Conservation (phyloP, 2,888 invertebrate genomes). For the Odontocolon sp. region DNA sequence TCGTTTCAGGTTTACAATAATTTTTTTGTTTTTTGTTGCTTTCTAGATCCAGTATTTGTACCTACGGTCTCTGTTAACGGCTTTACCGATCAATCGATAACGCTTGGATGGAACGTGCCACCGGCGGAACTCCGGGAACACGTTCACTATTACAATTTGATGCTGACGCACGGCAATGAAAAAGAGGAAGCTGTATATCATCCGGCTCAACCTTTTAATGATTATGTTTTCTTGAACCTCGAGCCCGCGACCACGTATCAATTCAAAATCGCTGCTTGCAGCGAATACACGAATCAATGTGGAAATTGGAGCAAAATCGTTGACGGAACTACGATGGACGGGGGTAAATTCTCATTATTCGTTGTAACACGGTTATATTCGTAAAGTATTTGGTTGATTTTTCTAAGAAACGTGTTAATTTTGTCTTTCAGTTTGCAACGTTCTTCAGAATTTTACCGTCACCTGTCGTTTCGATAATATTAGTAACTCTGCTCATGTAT, state of each 20-base stretch:
- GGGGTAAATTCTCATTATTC: constrained; percentile 77
- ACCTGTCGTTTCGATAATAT: constrained; percentile 86
- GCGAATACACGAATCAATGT: constrained; percentile 88
- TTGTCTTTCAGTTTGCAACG: constrained; percentile 83
- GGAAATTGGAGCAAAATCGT: constrained; percentile 90
- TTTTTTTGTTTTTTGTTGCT: not conserved
- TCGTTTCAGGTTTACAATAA: not conserved
- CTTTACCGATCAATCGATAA: constrained; percentile 87
- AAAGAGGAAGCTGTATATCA: constrained; percentile 84
- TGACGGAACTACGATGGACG: constrained; percentile 92
- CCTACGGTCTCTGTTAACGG: constrained; percentile 91
- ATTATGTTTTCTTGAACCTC: constrained; percentile 90
- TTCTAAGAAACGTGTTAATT: constrained; percentile 9
- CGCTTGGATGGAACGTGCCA: constrained; percentile 90
- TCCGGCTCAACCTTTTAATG: constrained; percentile 85
- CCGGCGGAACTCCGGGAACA: constrained; percentile 85
- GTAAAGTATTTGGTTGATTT: not conserved
- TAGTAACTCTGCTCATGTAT: constrained; percentile 84
- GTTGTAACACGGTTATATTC: not conserved
- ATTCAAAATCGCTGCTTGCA: constrained; percentile 91
- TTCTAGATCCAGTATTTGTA: constrained; percentile 87
- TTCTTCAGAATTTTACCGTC: constrained; percentile 86
- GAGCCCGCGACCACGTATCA: constrained; percentile 90
- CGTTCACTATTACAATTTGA: constrained; percentile 89
- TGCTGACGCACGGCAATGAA: constrained; percentile 82